Conservation (phyloP, 2,888 invertebrate genomes). For the Volucella inflata region DNA sequence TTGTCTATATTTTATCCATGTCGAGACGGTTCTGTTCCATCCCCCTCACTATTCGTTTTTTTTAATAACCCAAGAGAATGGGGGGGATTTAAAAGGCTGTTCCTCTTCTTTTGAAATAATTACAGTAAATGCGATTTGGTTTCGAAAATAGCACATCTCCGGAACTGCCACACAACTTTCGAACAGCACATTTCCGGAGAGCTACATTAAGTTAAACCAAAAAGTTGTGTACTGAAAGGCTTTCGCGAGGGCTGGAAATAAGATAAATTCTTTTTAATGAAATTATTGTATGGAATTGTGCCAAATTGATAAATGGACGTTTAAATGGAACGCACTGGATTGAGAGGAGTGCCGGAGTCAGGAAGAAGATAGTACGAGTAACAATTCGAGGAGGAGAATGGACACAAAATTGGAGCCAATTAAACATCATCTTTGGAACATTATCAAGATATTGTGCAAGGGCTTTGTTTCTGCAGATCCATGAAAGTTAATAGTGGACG, state of each 20-base stretch:
- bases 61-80: background rate
- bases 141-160: conserved; percentile 36
- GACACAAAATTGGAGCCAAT: conserved; percentile 69
- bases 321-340: conserved; percentile 54
- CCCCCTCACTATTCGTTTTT: conserved; percentile 42
- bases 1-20: conserved; percentile 18
- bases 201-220: conserved; percentile 52
- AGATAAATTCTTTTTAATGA: conserved; percentile 53
- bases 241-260: conserved; percentile 13
- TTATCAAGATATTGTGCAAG: conserved; percentile 65
- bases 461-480: background rate
- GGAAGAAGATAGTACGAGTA: background rate
- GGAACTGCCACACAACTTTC: no score
- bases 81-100: background rate
- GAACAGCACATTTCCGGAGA: background rate
- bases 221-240: background rate
- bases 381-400: conserved; percentile 19
- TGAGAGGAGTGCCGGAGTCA: background rate
- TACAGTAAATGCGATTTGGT: conserved; percentile 53
- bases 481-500: no score
- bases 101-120: conserved; percentile 26
- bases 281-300: conserved; percentile 73
- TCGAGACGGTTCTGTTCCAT: conserved; percentile 7
- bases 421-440: conserved; percentile 74
- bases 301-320: conserved; percentile 73